Percentiles rank a stretch among this genome's conserved stretches.
phyloP scores from a whole-genome alignment of 37 sponge, comb jelly and placozoan genomes.

The Chondrilla cf. caribensis region DNA sequence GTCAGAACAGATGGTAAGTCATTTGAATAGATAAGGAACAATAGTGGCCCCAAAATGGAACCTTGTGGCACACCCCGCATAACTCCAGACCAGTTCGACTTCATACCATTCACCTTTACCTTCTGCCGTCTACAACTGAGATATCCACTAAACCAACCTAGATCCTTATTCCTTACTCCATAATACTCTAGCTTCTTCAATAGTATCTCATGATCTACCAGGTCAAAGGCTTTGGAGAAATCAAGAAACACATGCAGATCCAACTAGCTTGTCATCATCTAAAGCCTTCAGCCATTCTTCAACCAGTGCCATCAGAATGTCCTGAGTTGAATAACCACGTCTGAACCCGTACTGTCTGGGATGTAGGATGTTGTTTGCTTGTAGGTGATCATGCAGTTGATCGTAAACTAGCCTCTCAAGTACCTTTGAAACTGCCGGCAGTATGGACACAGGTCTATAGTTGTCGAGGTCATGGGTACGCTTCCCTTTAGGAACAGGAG shows the following conservation, averaged over 20 bases:
- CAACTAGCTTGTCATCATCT: conserved; percentile 27
- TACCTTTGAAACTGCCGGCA: conserved; percentile 32
- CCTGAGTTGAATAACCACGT: conserved; percentile 33
- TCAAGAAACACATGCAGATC: conserved; percentile 28
- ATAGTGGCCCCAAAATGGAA: conserved; percentile 37
- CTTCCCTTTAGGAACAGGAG: conserved; percentile 1
- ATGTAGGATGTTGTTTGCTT: conserved; percentile 7
- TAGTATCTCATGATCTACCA: conserved; percentile 23
- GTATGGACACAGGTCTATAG: conserved; percentile 21
- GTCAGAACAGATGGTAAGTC: conserved; percentile 20
- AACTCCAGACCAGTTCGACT: conserved; percentile 8
- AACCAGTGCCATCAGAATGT: conserved; percentile 21
- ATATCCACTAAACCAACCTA: conserved; percentile 31
- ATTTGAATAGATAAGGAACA: conserved; percentile 36
- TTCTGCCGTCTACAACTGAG: conserved; percentile 20
- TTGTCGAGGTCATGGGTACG: background rate
- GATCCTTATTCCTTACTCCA: conserved; percentile 16
- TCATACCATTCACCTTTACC: conserved; percentile 6
- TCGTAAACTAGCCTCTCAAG: conserved; percentile 35
- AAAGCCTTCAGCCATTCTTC: conserved; percentile 37
- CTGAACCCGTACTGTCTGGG: conserved; percentile 35
- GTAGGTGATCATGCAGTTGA: conserved; percentile 20
- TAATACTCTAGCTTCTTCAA: conserved; percentile 25
- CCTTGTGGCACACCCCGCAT: conserved; percentile 40
- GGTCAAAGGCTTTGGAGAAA: conserved; percentile 36